Base-by-base conservation (phyloP, 2,113 vertebrate species). In the Anolis sagrei region DNA sequence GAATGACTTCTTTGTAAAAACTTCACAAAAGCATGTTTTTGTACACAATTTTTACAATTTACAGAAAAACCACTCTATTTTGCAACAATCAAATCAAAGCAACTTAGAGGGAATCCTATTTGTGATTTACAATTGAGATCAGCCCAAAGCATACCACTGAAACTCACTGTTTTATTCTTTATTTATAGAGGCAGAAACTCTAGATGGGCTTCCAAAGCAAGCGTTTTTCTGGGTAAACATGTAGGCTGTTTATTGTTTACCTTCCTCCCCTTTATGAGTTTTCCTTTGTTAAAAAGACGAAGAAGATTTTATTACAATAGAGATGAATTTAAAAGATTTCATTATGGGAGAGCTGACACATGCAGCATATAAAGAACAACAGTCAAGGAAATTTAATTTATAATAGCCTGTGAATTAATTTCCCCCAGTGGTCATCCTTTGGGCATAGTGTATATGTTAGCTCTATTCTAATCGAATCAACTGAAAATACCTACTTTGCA, bases 401-500 rank as follows among this genome's bases (percentile, higher is more conserved):
- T 91, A 92, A 93, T 91, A 86, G 83, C 73, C 75, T 91, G 76
- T 87, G 86, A 88, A 90, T 93, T 88, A 89, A 93, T 93, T 92
- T 95, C 85, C 77, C 69, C 89, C 90, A 39, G 68, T 82, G 86
- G 87, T 83, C 27, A 90, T 92, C 90, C 91, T 93, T 89, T 89
- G 83, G 48, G 9, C 86, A 89, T 68, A 78, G 44, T 68, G 29
- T 76, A 36, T 5, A 64, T 92, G 87, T 91, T 89, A 93, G 90
- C 95, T 90, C 58, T 92, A 64, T 68, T 62, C 84, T 91, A 93
- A 94, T 87, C 88, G 90, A 92, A 94, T 94, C 79, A 88, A 90
- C 90, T 93, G 61, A 88, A 90, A 92, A 84, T 76, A 89, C 82
- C 34, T 89, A 76, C 87, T 90, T 88, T 92, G 87, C 77, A 89